Evolutionary conservation across 64 coral and sea anemone species (phyloP).

Genomic region (Actinia tenebrosa): DNA sequence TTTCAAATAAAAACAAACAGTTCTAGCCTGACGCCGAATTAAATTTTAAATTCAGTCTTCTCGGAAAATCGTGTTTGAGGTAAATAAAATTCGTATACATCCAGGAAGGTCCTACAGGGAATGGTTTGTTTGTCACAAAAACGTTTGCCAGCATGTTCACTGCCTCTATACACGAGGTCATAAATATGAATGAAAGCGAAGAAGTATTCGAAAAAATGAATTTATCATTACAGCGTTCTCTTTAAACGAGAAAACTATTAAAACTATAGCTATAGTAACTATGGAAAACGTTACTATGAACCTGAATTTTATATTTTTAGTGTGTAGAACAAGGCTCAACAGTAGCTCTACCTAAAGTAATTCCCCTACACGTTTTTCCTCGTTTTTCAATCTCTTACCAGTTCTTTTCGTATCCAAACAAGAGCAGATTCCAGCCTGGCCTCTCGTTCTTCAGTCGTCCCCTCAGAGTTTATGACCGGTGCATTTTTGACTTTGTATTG

Average conservation of each 20-base stretch:
- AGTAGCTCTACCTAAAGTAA: too few species aligned
- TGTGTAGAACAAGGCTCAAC: too few species aligned
- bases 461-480: slow-evolving; percentile 65
- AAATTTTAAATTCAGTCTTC: background rate
- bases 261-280: background rate
- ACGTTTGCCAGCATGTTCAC: background rate
- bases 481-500: slow-evolving; percentile 28
- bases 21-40: background rate
- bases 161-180: background rate
- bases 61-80: background rate
- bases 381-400: slow-evolving; percentile 36
- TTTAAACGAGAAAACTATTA: background rate
- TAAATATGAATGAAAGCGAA: background rate
- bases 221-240: too few species aligned
- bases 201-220: background rate
- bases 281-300: background rate
- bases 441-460: slow-evolving; percentile 70
- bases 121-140: background rate
- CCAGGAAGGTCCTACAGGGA: background rate
- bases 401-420: slow-evolving; percentile 84
- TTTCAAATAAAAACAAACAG: background rate
- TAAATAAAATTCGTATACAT: background rate
- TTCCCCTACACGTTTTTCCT: background rate
- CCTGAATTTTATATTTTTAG: too few species aligned
- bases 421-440: slow-evolving; percentile 60